Conservation (phyloP, 2,113 vertebrate genomes). For the Piaya cayana region DNA sequence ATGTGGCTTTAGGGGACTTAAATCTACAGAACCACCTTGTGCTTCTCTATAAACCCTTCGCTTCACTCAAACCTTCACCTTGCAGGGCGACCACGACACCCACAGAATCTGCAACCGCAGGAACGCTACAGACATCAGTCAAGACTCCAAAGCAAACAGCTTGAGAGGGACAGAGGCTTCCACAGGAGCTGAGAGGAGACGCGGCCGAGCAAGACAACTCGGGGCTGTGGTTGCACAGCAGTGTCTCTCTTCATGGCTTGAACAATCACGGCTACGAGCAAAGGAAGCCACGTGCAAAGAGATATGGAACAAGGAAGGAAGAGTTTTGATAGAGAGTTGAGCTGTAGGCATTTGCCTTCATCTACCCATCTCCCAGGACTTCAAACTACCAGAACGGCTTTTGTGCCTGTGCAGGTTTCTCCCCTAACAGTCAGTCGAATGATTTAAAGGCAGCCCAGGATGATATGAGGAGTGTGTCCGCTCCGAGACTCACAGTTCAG, state of each 20-base stretch:
- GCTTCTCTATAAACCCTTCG: fast-evolving
- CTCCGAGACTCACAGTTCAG: not conserved
- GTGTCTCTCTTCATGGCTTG: not conserved
- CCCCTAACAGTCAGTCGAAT: not conserved
- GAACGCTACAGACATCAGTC: not conserved
- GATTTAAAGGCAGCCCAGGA: not conserved
- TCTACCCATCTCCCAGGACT: not conserved
- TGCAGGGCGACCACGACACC: fast-evolving
- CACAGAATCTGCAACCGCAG: not conserved
- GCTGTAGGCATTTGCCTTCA: not conserved
- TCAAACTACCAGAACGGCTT: not conserved
- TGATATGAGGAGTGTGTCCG: not conserved
- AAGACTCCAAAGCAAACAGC: not conserved
- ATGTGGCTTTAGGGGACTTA: fast-evolving
- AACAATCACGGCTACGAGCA: not conserved
- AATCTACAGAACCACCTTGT: not conserved
- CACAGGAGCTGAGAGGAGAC: too few relatives aligned
- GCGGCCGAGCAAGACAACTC: not conserved
- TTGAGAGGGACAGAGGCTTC: not conserved
- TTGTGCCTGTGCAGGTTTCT: not conserved
- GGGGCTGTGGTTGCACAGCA: fast-evolving
- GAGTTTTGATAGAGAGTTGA: not conserved
- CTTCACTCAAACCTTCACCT: not conserved
- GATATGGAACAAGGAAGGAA: not conserved
- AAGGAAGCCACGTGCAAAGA: not conserved